Conservation (phyloP, 37 sponge, comb jelly and placozoan species). For the Halisarca cf. caerulea region DNA sequence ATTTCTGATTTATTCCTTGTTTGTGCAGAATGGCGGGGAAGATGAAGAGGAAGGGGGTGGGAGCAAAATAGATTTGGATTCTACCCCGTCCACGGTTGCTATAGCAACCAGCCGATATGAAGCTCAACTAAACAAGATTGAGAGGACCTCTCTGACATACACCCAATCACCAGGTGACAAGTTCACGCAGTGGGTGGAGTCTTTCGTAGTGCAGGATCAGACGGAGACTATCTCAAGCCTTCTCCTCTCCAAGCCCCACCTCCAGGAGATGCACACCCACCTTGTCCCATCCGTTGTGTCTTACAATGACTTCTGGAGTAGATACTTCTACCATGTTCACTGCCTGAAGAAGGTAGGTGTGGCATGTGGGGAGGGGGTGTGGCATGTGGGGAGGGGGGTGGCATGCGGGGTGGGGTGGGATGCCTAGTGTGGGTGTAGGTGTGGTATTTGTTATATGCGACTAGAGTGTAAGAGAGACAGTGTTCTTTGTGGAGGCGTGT, state of each 20-base stretch:
- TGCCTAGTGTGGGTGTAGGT: slow-evolving; percentile 1
- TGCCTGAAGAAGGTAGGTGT: slow-evolving; percentile 45
- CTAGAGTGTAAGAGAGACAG: no score
- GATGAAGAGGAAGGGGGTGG: no score
- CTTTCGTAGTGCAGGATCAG: slow-evolving; percentile 50
- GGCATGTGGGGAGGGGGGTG: background rate
- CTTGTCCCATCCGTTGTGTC: slow-evolving; percentile 70
- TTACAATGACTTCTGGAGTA: slow-evolving; percentile 69
- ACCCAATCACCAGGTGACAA: background rate
- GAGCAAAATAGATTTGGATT: background rate
- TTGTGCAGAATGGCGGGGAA: no score
- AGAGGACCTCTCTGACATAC: background rate
- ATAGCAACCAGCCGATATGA: slow-evolving; percentile 16
- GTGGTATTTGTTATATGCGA: no score
- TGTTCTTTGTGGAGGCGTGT: no score
- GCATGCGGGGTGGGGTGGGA: background rate
- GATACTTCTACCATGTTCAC: slow-evolving; percentile 58
- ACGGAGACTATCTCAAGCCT: slow-evolving; percentile 62
- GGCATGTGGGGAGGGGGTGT: background rate
- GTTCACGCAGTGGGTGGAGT: slow-evolving; percentile 44
- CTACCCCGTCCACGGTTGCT: background rate
- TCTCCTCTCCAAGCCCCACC: slow-evolving; percentile 47
- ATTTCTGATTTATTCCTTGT: no score
- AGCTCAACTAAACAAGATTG: background rate
- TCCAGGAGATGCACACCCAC: slow-evolving; percentile 54